Evolutionary conservation across 1,140 invertebrate species (phyloP), one percentile per base, ranked within the genome.

Genomic region (Rhagoletis zephyria): DNA sequence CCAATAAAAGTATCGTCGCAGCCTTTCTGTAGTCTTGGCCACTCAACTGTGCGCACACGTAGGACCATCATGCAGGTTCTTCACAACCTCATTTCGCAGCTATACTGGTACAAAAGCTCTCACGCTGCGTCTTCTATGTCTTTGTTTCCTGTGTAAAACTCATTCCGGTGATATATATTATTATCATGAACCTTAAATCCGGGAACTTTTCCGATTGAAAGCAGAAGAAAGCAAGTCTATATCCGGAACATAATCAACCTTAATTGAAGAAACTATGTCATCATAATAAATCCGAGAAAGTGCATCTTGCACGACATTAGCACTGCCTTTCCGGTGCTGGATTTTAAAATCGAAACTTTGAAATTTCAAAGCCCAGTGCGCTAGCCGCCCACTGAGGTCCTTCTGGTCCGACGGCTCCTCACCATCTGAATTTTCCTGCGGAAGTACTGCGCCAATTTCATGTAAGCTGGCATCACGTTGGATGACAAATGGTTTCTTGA

Each of bases 251-350:
- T 64, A 16, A n/a, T 64, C 63, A 16, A 16, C 10, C 63, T 10
- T 16, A n/a, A 16, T 64, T 16, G 63, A 64, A 16, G 16, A 64
- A 64, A 30, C 19, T 3, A 61, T 42, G 7, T 85, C 60, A 9
- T 19, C 59, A 12, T 16, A 61, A 42, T 86, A 19, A 16, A 65
- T 19, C n/a, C 60, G 30, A 12, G 40, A 65, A 30, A 86, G 45
- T 42, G n/a, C 19, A 48, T 87, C 86, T 10, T 64, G 67, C 5
- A 74, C 42, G 10, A 87, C n/a, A 30, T 87, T 87, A 10, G 19
- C 4, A 19, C 45, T 59, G 12, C 63, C 86, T 30, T 61, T 56
- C 19, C 64, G 12, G 16, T 87, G 65, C 45, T 87, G 14, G n/a
- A 87, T 70, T 30, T 30, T 30, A 30, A 30, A 30, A 30, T 30